Percentiles rank a stretch among this genome's conserved stretches.
Conservation (phyloP, 2,888 invertebrate genomes). For the Prostheceraeus crozeri region DNA sequence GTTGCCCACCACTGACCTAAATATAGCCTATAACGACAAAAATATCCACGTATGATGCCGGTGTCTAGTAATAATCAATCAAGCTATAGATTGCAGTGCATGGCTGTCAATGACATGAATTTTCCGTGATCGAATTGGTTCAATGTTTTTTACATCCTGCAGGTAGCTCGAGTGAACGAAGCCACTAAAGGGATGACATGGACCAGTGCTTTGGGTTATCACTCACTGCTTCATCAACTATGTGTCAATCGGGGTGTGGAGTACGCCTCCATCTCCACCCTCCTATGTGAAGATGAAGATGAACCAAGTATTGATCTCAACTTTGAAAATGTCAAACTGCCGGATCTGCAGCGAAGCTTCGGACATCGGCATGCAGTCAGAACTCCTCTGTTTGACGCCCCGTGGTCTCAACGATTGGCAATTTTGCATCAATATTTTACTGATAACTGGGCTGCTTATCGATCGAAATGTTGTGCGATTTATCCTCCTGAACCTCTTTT, state of each 20-base stretch:
- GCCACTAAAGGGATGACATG: conserved; percentile 49
- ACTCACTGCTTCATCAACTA: conserved; percentile 50
- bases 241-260: conserved; percentile 42
- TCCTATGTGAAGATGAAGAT: not conserved
- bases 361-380: conserved; percentile 49
- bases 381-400: conserved; percentile 44
- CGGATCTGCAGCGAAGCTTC: conserved; percentile 49
- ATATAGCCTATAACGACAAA: no score
- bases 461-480: conserved; percentile 47
- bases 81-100: no score
- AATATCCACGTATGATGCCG: no score
- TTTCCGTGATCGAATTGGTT: no score
- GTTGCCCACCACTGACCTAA: no score
- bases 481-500: conserved; percentile 47
- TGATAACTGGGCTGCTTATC: conserved; percentile 45
- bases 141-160: conserved; percentile 53
- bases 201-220: conserved; percentile 53
- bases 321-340: conserved; percentile 44
- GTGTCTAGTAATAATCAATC: no score
- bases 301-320: conserved; percentile 32
- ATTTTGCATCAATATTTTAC: conserved; percentile 48
- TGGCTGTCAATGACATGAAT: no score
- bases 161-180: conserved; percentile 46
- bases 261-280: not conserved
- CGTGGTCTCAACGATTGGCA: conserved; percentile 45